Evolutionary conservation across 2,797 vertebrate genomes (phyloP), one percentile per base, ranked within the genome.

Genomic region (Valencia hispanica): DNA sequence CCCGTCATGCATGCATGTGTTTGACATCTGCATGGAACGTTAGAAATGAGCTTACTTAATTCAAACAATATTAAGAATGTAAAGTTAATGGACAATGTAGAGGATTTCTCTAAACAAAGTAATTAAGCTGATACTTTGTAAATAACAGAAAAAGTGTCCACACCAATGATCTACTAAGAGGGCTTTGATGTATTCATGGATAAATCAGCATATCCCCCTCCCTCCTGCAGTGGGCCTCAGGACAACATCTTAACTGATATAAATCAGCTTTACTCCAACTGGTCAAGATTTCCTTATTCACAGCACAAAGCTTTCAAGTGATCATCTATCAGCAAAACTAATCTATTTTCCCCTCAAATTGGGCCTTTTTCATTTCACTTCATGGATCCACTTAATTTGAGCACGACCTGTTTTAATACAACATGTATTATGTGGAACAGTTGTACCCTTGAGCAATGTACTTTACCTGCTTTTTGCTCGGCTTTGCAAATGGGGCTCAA

Each of bases 311-410:
- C 91, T 93, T 93, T 94, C 92, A 94, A 90, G 83, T 85, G 90
- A 93, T 93, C 88, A 89, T 94, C 92, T 93, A 95, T 95, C 94
- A 95, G 92, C 90, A 88, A 91, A 92, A 77, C 89, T 87, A 91
- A 94, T 95, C 93, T 94, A 86, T 93, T 93, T 89, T 83, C 75
- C 88, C 90, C 84, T 91, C 86, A 89, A 94, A 89, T 80, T 80
- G 84, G 83, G 78, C 83, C 79, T 78, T 90, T 92, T 93, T 91
- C 89, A 89, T 88, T 93, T 88, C 82, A 85, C 91, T 93, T 93
- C 91, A 89, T 84, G 80, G 90, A 85, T 87, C 81, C 86, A 84
- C 87, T 94, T 94, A 90, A 94, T 95, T 94, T 93, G 85, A 92
- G 90, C 89, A 80, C 77, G 57, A 84, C 86, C 89, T 88, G 86